These are phyloP conservation scores for Microctenopoma stevenorrisi DNA, from an alignment of 2,797 vertebrate species.

Conservation along the genomic window DNA sequence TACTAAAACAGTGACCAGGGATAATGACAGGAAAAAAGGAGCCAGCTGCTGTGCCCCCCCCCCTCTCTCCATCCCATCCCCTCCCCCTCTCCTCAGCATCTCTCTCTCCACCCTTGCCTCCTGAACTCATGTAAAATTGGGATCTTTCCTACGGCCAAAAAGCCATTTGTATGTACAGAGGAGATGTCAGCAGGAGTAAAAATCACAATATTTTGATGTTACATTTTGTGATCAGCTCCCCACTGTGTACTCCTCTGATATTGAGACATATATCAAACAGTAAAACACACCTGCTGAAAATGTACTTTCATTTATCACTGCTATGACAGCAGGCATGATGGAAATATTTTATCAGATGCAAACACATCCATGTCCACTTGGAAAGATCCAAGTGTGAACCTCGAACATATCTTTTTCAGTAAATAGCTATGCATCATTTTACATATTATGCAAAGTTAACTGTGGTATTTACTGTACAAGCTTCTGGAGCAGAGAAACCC, in stretches of 20 bases:
- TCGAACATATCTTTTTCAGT: not conserved
- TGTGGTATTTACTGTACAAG: constrained; percentile 25
- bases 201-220: constrained; percentile 54
- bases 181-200: constrained; percentile 47
- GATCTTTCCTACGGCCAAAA: constrained; percentile 36
- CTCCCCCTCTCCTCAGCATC: constrained; percentile 66
- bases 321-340: constrained; percentile 1
- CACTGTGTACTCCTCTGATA: constrained; percentile 26
- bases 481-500: not conserved
- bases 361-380: not conserved
- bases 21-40: constrained; percentile 80
- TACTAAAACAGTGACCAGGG: constrained; percentile 75
- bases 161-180: constrained; percentile 32
- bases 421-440: too few relatives aligned
- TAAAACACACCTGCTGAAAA: constrained; percentile 49
- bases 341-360: constrained; percentile 35
- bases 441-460: constrained; percentile 5
- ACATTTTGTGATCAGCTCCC: constrained; percentile 49
- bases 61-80: constrained; percentile 50
- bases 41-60: constrained; percentile 78
- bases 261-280: constrained; percentile 26
- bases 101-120: constrained; percentile 63
- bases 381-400: constrained; percentile 8
- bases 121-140: constrained; percentile 56
- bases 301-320: constrained; percentile 24